Percentiles rank a stretch among this genome's conserved stretches.
phyloP scores from a whole-genome alignment of 2,888 invertebrate genomes.

The Sinotaia quadrata region DNA sequence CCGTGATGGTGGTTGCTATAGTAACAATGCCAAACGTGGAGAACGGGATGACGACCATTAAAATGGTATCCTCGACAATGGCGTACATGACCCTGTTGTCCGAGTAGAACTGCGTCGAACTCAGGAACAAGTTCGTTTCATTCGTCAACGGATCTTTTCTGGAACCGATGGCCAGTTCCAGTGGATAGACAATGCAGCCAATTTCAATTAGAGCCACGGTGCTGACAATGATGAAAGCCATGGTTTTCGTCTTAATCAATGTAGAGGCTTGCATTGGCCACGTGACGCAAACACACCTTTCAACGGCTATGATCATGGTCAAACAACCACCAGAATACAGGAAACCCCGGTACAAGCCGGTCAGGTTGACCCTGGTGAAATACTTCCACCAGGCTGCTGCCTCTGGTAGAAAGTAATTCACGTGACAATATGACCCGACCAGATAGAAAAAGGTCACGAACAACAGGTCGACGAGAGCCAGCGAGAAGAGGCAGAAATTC shows the following conservation, averaged over 20 bases:
- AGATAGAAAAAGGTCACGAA: not conserved
- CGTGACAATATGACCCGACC: not conserved
- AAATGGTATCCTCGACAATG: conserved; percentile 9
- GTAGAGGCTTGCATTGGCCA: conserved; percentile 2
- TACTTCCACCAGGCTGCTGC: not conserved
- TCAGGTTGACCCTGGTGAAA: not conserved
- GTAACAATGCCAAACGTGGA: not conserved
- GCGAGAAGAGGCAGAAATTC: conserved; percentile 12
- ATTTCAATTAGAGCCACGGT: not conserved
- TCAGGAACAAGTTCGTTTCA: not conserved
- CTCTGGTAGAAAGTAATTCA: conserved; percentile 34
- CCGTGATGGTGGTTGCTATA: conserved; percentile 10
- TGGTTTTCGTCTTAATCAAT: not conserved
- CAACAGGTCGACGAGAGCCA: conserved; percentile 6
- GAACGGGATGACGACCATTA: conserved; percentile 9
- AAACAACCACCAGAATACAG: conserved; percentile 3
- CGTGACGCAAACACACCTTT: conserved; percentile 9
- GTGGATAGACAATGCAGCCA: not conserved
- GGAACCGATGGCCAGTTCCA: not conserved
- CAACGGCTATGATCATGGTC: conserved; percentile 14
- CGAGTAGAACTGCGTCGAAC: not conserved
- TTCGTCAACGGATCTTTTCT: not conserved
- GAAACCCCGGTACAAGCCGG: conserved; percentile 1
- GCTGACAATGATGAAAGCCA: not conserved
- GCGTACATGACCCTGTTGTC: not conserved